Evolutionary conservation across 2,888 invertebrate genomes (phyloP), one percentile per base, ranked within the genome.

Genomic region (Arge pagana): DNA sequence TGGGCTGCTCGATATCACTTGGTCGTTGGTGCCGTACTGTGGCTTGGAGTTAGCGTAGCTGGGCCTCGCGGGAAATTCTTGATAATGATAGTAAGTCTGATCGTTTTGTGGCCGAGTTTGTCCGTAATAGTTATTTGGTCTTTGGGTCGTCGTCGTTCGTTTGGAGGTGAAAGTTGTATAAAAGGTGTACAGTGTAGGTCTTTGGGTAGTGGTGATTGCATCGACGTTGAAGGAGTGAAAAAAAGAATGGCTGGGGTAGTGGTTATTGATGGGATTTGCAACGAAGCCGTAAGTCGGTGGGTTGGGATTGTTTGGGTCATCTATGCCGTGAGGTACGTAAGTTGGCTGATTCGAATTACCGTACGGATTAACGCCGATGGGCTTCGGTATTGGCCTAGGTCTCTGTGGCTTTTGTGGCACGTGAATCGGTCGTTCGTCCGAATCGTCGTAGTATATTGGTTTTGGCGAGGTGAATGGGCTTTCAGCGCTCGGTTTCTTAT

Each of bases 231-330:
- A 64, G 31, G 48, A 48, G 50, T 31, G 36, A 30, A 31, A 52
- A n/a, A 24, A 48, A 13, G 16, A 30, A 31, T 68, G 68, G 35
- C 62, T 63, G 0, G 68, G 56, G 4, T 63, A 42, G 15, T 64
- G 56, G 23, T 56, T 60, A 37, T 60, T 61, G 1, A 28, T 10
- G 3, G 66, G 65, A 3, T 37, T 55, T 7, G 56, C 24, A 0
- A 61, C 40, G 15, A 58, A 70, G 0, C 70, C 68, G 8, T 61
- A 70, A 35, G 45, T 60, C 4, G 64, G 60, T 3, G 72, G 72
- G 57, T 72, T 71, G 0, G 72, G 72, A 53, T 72, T 72, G 42
- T 42, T 66, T 0, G 69, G 66, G 48, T 72, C 71, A 7, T 62
- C 45, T 39, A 60, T 67, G 30, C 59, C 64, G 11, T 64, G 62